These are phyloP conservation scores for Lepidonotus clava DNA, from an alignment of 2,888 invertebrate genomes.

Conservation along the genomic window DNA sequence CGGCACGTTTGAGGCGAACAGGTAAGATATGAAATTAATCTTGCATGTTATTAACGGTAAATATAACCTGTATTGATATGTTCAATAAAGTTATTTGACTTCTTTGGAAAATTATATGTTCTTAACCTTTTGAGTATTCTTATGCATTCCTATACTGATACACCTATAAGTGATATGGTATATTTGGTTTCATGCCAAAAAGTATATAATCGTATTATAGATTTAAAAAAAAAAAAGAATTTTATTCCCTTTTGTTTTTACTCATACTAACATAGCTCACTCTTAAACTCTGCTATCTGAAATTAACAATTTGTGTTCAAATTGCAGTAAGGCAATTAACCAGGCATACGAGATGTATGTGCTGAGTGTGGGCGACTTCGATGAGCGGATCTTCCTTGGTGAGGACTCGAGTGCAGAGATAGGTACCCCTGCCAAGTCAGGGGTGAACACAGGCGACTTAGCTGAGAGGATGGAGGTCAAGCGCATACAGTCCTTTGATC, in stretches of 20 bases:
- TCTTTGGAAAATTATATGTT: no score
- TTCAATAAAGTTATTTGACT: no score
- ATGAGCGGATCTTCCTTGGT: constrained; percentile 96
- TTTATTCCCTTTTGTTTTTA: no score
- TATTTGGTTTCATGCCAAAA: no score
- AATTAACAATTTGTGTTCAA: background rate
- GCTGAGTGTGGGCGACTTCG: constrained; percentile 94
- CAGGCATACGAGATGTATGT: constrained; percentile 91
- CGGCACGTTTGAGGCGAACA: constrained; percentile 90
- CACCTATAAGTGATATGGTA: no score
- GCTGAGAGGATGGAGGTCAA: constrained; percentile 75
- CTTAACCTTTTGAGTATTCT: no score
- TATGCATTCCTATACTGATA: no score
- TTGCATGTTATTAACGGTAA: background rate
- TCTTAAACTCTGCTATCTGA: no score
- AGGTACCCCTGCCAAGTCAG: constrained; percentile 81
- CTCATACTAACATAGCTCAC: no score
- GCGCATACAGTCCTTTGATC: constrained; percentile 49
- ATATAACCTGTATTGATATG: background rate
- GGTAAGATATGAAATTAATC: constrained; percentile 71
- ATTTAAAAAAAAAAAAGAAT: no score
- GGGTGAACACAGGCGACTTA: constrained; percentile 69
- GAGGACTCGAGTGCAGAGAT: constrained; percentile 84
- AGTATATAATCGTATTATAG: no score
- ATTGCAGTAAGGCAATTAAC: constrained; percentile 64